Base-by-base conservation (phyloP, 2,888 invertebrate genomes). In the Nemotelus pantherinus region DNA sequence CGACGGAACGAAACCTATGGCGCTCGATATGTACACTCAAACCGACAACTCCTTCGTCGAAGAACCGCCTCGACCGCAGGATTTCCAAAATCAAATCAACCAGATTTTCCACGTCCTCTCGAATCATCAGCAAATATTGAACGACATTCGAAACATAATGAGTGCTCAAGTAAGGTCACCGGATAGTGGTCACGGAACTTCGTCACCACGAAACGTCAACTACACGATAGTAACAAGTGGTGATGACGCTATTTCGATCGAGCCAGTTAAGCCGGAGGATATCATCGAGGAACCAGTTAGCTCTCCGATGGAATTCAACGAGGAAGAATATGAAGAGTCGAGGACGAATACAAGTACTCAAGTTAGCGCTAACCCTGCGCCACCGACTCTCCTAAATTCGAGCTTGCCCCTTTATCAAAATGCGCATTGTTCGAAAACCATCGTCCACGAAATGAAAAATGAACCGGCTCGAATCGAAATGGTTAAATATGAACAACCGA, bases 201-300 rank as follows among this genome's bases (percentile, higher is more conserved):
- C 25, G 25, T 25, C 25, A 64, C 64, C 7, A 44, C 45, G 45
- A 44, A 6, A 44, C 10, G 10, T 6, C 45, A 58, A 72, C 44
- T 72, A 72, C 10, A 55, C 57, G 58, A 72, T 72, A 39, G 44
- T 72, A 25, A 10, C 58, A 2, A 45, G 45, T 7, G 71, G 45
- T 5, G 57, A 58, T 6, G 45, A 72, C 45, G 71, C 47, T 6
- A 72, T 72, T 44, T 45, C 71, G 1, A 72, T 72, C 45, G 71
- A 72, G 45, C 44, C 57, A n/a, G 58, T 72, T 44, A 44, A 72
- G n/a, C 45, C 71, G 5, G 58, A 72, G 5, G 71, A 72, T 10
- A 58, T 72, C 2, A 58, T 72, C 25, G 71, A 72, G 6, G 71
- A 57, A n/a, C 43, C 43, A 25, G 3, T 58, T 7, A 6, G n/a